Evolutionary conservation across 2,797 vertebrate species (phyloP), one percentile per base, ranked within the genome.

Genomic region (Cynodonichthys magdalenae): DNA sequence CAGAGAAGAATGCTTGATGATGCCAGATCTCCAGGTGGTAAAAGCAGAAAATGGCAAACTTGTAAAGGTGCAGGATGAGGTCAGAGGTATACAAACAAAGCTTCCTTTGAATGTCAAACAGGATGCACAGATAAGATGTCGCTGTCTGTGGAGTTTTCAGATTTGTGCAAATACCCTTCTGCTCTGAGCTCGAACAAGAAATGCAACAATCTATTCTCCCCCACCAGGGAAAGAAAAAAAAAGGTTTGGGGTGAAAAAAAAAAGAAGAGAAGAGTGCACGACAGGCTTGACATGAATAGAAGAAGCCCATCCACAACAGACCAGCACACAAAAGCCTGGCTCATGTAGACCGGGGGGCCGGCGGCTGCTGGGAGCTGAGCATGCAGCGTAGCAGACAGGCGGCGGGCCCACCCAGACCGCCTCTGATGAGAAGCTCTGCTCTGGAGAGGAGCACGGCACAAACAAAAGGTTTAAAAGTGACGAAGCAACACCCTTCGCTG

Each of bases 401-500:
- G 48, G 80, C 79, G 75, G 84, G 87, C 86, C 87, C 88, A 87
- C 85, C 86, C 87, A 89, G 82, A 87, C 86, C 63, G 79, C 66
- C 75, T 83, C 72, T 63, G 79, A 74, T 78, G 75, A 84, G 84
- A 83, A 83, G 81, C 72, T 67, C 66, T 4, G 48, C 49, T 79
- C 62, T 77, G 63, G 29, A 66, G 75, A 83, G 62, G 76, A 84
- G 59, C 76, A 60, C 19, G 27, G 59, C 77, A 58, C 63, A 57
- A 67, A 90, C 89, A 91, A 93, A 92, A 86, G 83, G 69, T 48
- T 58, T 56, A 29, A 51, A 44, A 74, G 62, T 54, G 60, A 51
- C 11, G 66, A 75, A 85, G 82, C 80, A 85, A 88, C 59, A 53
- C 70, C 66, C 60, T 59, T 63, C 52, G 2, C 31, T 66, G 55